Base-by-base conservation (phyloP, 2,113 vertebrate genomes). In the Pristiophorus japonicus region DNA sequence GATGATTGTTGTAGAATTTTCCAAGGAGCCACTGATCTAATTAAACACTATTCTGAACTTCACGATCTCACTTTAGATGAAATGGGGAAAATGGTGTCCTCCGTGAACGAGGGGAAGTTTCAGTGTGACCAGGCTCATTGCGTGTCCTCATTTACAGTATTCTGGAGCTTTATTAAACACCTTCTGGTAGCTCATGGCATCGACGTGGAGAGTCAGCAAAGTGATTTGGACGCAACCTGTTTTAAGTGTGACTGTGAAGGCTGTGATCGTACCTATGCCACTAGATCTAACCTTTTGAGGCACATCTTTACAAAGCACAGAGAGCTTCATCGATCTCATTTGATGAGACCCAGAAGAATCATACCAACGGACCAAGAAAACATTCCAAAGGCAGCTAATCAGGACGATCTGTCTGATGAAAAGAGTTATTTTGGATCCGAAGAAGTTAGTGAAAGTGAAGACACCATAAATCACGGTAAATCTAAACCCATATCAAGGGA, bases 301-400 rank as follows among this genome's bases (percentile, higher is more conserved):
- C 99, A 99, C 95, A 98, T 98, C 96, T 99, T 99, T 98, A 99
- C 98, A 96, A 99, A 99, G 96, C 99, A 99, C 96, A 98, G 98
- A 91, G 99, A 99, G 55, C 97, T 98, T 87, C 98, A 99, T 97
- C 98, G 98, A 96, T 97, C 98, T 92, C 98, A 99, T 97, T 97
- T 99, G 4, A 98, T 99, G 97, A 98, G 97, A 91, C 98, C 98
- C n/a, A 97, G 98, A 95, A 97, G 97, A 45, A 97, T 98, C 95
- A 98, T 97, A 63, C 96, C 97, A 59, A 94, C 95, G 93, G 98
- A 97, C 95, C 98, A 98, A 51, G 98, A 98, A 63, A 97, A 97
- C 62, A 97, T 97, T 66, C 98, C 97, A 96, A 98, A 96, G 96
- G 98, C 97, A 96, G 97, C 97, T 95, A 98, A 97, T 65, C 98